phyloP scores from a whole-genome alignment of 2,797 vertebrate genomes.

The Lepilemur ruficaudatus region DNA sequence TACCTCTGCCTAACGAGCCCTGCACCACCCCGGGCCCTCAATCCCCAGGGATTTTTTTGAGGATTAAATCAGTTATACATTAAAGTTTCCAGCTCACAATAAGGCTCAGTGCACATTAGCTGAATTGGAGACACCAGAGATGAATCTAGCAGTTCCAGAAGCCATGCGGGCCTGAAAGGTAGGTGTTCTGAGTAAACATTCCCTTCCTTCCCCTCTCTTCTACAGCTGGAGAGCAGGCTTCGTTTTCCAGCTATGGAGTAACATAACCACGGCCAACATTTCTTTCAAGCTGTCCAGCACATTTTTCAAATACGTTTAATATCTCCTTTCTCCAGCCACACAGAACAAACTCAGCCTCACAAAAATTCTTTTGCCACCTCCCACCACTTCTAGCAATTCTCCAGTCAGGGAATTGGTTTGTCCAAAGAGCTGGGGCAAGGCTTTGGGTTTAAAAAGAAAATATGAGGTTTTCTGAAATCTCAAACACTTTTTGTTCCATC shows the following conservation, averaged over 20 bases:
- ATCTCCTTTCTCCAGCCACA: background rate
- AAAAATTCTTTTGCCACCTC: background rate
- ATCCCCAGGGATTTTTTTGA: background rate
- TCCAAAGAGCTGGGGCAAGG: background rate
- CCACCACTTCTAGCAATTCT: background rate
- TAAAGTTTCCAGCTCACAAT: background rate
- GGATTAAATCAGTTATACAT: background rate
- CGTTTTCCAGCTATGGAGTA: background rate
- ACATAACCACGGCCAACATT: background rate
- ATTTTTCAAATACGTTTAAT: background rate
- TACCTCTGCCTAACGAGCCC: background rate
- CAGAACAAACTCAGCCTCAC: background rate
- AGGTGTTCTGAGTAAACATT: background rate
- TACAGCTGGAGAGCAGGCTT: background rate
- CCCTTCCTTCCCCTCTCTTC: background rate
- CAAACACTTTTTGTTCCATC: background rate
- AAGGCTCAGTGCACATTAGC: background rate
- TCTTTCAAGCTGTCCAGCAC: background rate
- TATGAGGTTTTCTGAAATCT: constrained; percentile 6
- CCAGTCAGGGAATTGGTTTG: background rate
- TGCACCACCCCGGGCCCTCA: background rate
- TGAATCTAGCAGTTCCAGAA: background rate
- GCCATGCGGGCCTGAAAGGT: background rate
- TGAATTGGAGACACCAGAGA: background rate
- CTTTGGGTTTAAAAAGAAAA: background rate